phyloP scores from a whole-genome alignment of 2,113 vertebrate genomes.

The Hucho hucho region DNA sequence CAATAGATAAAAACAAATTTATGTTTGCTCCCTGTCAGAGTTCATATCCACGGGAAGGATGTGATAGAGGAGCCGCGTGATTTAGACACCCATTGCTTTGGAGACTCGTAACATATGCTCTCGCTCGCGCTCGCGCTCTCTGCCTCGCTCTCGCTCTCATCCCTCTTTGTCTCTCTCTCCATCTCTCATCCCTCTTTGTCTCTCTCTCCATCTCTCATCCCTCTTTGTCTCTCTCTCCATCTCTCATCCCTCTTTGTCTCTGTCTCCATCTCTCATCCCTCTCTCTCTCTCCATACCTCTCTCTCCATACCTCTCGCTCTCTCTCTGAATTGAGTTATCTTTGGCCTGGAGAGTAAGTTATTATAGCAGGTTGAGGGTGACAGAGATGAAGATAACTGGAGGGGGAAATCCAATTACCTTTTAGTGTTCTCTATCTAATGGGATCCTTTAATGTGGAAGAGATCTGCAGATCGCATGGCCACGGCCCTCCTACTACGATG shows the following conservation, averaged over 20 bases:
- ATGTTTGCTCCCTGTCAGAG: slow-evolving; percentile 91
- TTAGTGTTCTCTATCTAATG: slow-evolving; percentile 99
- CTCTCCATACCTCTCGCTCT: slow-evolving; percentile 15
- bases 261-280: background rate
- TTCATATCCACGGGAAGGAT: slow-evolving; percentile 84
- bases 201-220: slow-evolving; percentile 33
- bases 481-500: slow-evolving; percentile 49
- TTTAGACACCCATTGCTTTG: slow-evolving; percentile 90
- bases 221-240: background rate
- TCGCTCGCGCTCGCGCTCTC: slow-evolving; percentile 26
- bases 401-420: slow-evolving; percentile 99
- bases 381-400: slow-evolving; percentile 99
- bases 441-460: slow-evolving; percentile 99
- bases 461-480: slow-evolving; percentile 88
- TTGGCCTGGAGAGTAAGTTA: slow-evolving; percentile 95
- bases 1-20: slow-evolving; percentile 93
- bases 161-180: slow-evolving; percentile 32
- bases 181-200: slow-evolving; percentile 12
- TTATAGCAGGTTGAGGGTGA: slow-evolving; percentile 88
- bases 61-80: slow-evolving; percentile 88
- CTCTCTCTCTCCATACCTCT: background rate
- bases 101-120: slow-evolving; percentile 95
- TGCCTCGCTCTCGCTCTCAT: background rate
- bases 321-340: slow-evolving; percentile 93
- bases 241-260: background rate